Percentiles rank a stretch among this genome's conserved stretches.
Evolutionary conservation across 2,797 vertebrate genomes (phyloP).

Genomic region (Galago senegalensis): DNA sequence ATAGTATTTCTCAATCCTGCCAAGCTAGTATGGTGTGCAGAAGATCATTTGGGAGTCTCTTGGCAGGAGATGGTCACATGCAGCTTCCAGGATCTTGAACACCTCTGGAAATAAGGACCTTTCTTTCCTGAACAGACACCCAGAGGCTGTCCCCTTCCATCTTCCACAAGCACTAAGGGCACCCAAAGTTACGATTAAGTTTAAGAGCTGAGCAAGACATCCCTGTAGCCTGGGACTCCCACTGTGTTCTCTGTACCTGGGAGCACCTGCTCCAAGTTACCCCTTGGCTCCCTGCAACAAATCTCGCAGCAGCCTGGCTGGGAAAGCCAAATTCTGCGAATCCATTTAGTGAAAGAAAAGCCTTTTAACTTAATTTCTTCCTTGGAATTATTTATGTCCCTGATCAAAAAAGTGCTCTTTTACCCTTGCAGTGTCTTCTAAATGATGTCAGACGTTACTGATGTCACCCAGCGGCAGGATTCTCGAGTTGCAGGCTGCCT

Average conservation of each 20-base stretch:
- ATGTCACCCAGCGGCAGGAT: constrained; percentile 23
- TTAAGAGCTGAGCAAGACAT: not conserved
- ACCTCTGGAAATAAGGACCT: not conserved
- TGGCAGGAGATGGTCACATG: not conserved
- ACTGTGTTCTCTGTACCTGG: not conserved
- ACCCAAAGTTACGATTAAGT: not conserved
- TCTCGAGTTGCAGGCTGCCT: constrained; percentile 44
- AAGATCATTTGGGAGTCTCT: not conserved
- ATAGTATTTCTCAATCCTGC: not conserved
- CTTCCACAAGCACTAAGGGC: not conserved
- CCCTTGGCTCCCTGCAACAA: not conserved
- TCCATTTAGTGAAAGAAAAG: constrained; percentile 55
- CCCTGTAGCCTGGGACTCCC: fast-evolving
- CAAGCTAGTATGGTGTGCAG: not conserved
- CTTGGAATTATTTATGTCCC: constrained; percentile 38
- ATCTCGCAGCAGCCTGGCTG: not conserved
- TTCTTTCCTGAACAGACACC: not conserved
- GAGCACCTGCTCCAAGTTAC: not conserved
- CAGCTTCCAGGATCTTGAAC: not conserved
- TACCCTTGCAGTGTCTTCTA: constrained; percentile 73
- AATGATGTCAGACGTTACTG: constrained; percentile 61
- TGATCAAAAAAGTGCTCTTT: constrained; percentile 64
- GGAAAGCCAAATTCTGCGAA: constrained; percentile 41
- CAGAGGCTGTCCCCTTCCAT: not conserved
- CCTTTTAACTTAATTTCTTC: constrained; percentile 70